Base-by-base conservation (phyloP, 2,797 vertebrate species). In the Enteromius unitaeniatus region DNA sequence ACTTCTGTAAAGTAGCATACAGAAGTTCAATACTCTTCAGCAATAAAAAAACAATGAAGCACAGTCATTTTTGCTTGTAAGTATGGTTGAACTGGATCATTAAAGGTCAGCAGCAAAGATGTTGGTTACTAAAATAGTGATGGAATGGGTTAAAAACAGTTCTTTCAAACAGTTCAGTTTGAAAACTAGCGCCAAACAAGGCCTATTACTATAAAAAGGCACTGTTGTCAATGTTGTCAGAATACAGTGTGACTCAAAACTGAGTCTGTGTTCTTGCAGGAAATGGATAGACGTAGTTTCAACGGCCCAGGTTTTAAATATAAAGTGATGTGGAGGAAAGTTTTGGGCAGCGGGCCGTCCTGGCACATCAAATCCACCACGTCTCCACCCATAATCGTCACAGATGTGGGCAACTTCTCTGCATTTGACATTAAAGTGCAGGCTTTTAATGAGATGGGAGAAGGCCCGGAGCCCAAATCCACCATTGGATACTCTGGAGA, bases 391-490 rank as follows among this genome's bases (percentile, higher is more conserved):
- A 86, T 96, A 40, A 81, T 91, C 1, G 90, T 99, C 68, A 87
- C 73, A 2, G 90, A 93, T 28, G 93, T 96, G 0, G 94, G 94
- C 31, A 94, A 94, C 86, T 98, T 96, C 76, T 95, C 95, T 28
- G 95, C 96, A 0, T 98, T 96, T 74, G 95, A 97, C 81, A 96
- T 98, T 85, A 96, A 95, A 92, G 96, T 98, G 34, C 97, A 97
- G 89, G 93, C 97, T 1, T 78, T 95, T 74, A 98, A 98, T 90
- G 90, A 90, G 8, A 81, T 90, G 47, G 97, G 96, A 69, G 91
- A 92, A 0, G 97, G 95, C 19, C 96, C 96, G 0, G 96, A 97
- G 42, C 95, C 96, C 19, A 93, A 93, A 82, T 85, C 94, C 7
- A 82, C 93, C 72, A 93, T 95, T 23, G 97, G 97, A 68, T 97